phyloP scores from a whole-genome alignment of 2,888 invertebrate species.

The Macrophya alboannulata region DNA sequence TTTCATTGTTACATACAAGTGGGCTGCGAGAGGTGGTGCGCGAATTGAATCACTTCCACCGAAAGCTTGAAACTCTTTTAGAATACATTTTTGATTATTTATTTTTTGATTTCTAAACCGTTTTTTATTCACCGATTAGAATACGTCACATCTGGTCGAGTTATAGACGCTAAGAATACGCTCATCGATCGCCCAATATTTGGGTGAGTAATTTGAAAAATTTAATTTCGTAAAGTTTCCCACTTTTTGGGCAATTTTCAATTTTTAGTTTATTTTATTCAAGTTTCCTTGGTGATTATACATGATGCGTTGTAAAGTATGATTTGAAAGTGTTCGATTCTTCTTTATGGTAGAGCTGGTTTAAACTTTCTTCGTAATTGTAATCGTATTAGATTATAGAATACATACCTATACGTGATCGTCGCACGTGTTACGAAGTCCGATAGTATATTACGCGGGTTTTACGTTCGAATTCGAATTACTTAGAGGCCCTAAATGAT shows the following conservation, averaged over 20 bases:
- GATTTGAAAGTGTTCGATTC: conserved; percentile 29
- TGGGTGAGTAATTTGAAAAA: neutral
- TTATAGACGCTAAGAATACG: neutral
- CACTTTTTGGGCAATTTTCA: neutral
- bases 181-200: neutral
- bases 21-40: conserved; percentile 8
- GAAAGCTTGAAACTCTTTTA: neutral
- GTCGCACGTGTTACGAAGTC: conserved; percentile 17
- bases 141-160: neutral
- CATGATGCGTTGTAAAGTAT: neutral
- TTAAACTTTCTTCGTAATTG: conserved; percentile 9
- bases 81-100: neutral
- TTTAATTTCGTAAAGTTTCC: neutral
- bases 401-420: neutral
- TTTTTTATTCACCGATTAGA: neutral
- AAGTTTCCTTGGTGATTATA: neutral
- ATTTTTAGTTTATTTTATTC: neutral
- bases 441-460: neutral
- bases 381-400: neutral
- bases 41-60: conserved; percentile 21
- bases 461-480: neutral
- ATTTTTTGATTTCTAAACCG: neutral
- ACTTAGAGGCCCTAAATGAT: neutral
- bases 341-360: neutral
- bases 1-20: conserved; percentile 41